phyloP scores from a whole-genome alignment of 53 echinoderm and acorn worm species.

The Crossaster papposus region DNA sequence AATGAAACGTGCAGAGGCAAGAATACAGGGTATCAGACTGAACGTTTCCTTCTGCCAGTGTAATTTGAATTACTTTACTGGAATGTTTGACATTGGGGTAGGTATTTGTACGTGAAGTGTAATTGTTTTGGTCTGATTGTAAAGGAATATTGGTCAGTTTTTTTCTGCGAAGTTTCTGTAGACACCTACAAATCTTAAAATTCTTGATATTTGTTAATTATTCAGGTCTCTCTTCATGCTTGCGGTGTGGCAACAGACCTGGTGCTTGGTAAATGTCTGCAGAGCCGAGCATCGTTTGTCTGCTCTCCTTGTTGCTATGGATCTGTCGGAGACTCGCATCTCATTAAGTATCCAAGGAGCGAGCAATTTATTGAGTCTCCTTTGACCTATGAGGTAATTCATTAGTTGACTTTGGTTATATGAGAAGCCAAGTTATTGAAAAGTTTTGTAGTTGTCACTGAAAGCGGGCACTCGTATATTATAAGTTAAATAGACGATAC shows the following conservation, averaged over 20 bases:
- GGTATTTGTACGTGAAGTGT: no score
- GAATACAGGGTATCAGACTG: constrained; percentile 67
- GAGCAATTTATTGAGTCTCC: constrained; percentile 42
- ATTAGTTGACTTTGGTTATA: neutral
- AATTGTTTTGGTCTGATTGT: no score
- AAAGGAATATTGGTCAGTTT: no score
- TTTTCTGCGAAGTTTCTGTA: no score
- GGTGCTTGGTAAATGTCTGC: constrained; percentile 79
- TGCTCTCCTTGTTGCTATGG: constrained; percentile 98
- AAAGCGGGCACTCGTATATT: no score
- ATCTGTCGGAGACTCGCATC: constrained; percentile 67
- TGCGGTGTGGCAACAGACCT: constrained; percentile 97
- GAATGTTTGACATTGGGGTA: constrained; percentile 89
- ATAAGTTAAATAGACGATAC: no score
- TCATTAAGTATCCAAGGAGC: constrained; percentile 90
- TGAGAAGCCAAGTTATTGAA: neutral
- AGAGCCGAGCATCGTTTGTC: constrained; percentile 72
- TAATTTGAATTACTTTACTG: constrained; percentile 88
- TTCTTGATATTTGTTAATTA: neutral
- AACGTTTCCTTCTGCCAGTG: constrained; percentile 72
- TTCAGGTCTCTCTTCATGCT: constrained; percentile 94
- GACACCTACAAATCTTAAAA: no score
- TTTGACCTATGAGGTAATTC: constrained; percentile 74
- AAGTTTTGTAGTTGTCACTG: neutral
- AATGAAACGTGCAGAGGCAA: constrained; percentile 66